These are phyloP conservation scores for Eretmocerus hayati DNA, from an alignment of 2,888 invertebrate genomes.

Conservation along the genomic window DNA sequence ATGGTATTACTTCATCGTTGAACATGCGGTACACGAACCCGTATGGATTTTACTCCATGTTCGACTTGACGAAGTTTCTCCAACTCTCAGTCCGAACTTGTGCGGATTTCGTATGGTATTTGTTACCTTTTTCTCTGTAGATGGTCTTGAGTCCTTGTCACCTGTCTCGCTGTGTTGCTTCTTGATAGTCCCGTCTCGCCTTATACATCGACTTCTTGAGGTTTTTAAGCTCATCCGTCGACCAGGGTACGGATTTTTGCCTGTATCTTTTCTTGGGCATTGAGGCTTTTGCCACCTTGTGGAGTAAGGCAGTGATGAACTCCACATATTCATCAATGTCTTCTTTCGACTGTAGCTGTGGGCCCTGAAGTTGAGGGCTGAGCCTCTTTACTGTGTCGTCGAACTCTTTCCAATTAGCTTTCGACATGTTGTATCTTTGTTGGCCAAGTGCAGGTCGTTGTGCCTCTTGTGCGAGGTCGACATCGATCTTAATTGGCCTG, in stretches of 20 bases:
- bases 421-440: no score
- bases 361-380: no score
- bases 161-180: background rate
- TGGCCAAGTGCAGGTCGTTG: no score
- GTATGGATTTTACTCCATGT: background rate
- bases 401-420: no score
- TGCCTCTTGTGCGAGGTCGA: no score
- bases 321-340: no score
- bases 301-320: no score
- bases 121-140: background rate
- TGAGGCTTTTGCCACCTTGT: no score
- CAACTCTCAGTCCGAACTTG: background rate
- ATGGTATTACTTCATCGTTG: background rate
- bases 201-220: background rate
- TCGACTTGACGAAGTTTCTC: background rate
- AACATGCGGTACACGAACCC: background rate
- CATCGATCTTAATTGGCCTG: no score
- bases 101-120: background rate
- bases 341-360: no score
- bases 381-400: no score
- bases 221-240: background rate
- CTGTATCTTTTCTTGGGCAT: no score
- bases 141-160: background rate
- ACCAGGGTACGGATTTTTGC: background rate
- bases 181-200: background rate